Evolutionary conservation across 2,888 invertebrate genomes (phyloP).

Genomic region (Pediacus dermestoides): DNA sequence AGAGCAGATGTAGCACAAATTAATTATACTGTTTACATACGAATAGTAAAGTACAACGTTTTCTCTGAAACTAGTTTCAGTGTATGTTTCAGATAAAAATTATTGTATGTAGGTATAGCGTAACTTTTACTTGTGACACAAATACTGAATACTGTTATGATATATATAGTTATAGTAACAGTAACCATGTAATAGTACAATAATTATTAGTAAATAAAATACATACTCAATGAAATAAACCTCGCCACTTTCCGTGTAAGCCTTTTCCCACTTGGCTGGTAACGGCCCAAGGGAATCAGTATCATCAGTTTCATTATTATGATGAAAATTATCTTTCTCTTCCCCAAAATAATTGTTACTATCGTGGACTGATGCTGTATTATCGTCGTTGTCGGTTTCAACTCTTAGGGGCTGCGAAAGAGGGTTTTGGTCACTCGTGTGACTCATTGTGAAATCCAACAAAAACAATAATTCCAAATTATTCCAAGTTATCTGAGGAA

Average conservation of each 20-base stretch:
- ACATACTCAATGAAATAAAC: constrained; percentile 96
- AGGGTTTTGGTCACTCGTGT: constrained; percentile 47
- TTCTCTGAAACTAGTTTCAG: constrained; percentile 7
- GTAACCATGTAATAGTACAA: too few species aligned
- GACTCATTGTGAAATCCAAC: constrained; percentile 45
- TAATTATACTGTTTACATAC: too few species aligned
- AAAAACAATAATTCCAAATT: too few species aligned
- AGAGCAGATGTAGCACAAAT: too few species aligned
- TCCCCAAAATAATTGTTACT: constrained; percentile 41
- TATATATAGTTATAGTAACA: too few species aligned
- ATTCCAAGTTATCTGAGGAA: too few species aligned
- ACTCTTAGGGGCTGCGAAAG: constrained; percentile 48
- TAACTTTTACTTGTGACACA: constrained; percentile 9
- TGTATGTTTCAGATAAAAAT: constrained; percentile 4
- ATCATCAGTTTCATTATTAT: constrained; percentile 54
- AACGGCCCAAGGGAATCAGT: constrained; percentile 84
- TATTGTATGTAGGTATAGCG: neutral
- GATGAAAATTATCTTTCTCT: constrained; percentile 43
- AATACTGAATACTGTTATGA: neutral
- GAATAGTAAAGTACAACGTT: constrained; percentile 1
- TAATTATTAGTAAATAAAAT: constrained; percentile 14
- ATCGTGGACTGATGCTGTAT: constrained; percentile 33
- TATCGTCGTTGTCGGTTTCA: constrained; percentile 45
- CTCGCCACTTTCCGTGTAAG: constrained; percentile 94
- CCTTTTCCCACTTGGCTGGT: constrained; percentile 96